Percentiles rank a stretch among this genome's conserved stretches.
Evolutionary conservation across 1,140 invertebrate species (phyloP).

Genomic region (Camponotus pennsylvanicus): DNA sequence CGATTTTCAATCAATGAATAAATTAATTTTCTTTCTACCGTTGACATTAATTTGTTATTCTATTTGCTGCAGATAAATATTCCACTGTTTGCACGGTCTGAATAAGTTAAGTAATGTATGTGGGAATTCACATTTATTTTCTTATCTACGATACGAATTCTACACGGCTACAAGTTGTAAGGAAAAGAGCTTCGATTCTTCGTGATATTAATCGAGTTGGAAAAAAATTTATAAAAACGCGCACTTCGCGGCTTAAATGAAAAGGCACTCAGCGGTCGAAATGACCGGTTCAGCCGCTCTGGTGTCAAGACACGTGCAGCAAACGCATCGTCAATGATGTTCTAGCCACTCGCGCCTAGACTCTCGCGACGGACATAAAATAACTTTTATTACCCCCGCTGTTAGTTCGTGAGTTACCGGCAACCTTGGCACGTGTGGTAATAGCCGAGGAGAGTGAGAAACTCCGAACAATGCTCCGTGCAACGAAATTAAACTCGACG

Average conservation of each 20-base stretch:
- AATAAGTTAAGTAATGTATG: not conserved
- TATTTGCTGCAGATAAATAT: not conserved
- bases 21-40: not conserved
- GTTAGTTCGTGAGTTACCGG: constrained; percentile 65
- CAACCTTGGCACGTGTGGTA: constrained; percentile 70
- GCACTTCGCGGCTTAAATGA: not conserved
- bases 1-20: constrained; percentile 24
- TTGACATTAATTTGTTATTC: constrained; percentile 19
- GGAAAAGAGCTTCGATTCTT: not conserved
- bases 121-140: not conserved
- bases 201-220: not conserved
- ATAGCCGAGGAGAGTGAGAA: constrained; percentile 32
- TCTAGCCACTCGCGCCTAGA: constrained; percentile 57
- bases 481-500: constrained; percentile 58
- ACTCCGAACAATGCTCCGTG: constrained; percentile 58
- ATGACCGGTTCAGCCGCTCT: not conserved
- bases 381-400: constrained; percentile 65
- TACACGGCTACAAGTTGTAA: too few species aligned
- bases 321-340: constrained; percentile 19
- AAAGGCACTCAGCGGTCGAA: not conserved
- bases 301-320: not conserved
- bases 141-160: not conserved
- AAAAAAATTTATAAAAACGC: not conserved
- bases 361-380: constrained; percentile 54
- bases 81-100: not conserved